Percentiles rank a stretch among this genome's conserved stretches.
Conservation (phyloP, 2,797 vertebrate genomes). For the Poecilia velifera region DNA sequence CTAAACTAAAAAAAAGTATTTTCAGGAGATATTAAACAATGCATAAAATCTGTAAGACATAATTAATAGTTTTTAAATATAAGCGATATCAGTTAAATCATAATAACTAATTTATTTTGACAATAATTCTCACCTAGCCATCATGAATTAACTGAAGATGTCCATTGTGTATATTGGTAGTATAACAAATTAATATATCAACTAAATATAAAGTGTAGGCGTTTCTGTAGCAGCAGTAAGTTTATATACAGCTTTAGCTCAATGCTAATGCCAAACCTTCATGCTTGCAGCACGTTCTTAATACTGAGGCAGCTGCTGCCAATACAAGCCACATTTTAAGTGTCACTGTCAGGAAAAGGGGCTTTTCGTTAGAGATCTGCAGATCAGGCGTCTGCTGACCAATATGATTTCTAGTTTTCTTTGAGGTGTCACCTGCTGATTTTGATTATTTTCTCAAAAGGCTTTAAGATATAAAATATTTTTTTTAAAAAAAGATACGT, state of each 20-base stretch:
- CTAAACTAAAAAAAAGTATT: background rate
- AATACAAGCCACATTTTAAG: background rate
- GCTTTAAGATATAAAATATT: background rate
- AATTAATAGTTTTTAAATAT: background rate
- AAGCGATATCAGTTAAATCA: background rate
- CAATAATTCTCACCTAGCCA: background rate
- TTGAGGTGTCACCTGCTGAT: background rate
- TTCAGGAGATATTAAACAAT: background rate
- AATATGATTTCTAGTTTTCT: background rate
- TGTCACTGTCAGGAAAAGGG: background rate
- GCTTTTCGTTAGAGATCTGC: background rate
- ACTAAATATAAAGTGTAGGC: background rate
- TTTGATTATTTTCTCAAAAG: background rate
- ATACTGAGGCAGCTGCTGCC: background rate
- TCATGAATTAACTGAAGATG: background rate
- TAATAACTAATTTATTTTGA: background rate
- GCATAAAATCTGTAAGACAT: background rate
- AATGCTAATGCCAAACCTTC: background rate
- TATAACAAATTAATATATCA: background rate
- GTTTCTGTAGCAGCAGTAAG: background rate
- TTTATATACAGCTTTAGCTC: background rate
- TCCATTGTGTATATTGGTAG: background rate
- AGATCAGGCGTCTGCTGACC: background rate
- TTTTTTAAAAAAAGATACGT: too few relatives aligned
- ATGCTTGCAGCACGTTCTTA: background rate